These are phyloP conservation scores for Xestoiulus laeticollis DNA, from an alignment of 2,888 invertebrate species.

Conservation along the genomic window DNA sequence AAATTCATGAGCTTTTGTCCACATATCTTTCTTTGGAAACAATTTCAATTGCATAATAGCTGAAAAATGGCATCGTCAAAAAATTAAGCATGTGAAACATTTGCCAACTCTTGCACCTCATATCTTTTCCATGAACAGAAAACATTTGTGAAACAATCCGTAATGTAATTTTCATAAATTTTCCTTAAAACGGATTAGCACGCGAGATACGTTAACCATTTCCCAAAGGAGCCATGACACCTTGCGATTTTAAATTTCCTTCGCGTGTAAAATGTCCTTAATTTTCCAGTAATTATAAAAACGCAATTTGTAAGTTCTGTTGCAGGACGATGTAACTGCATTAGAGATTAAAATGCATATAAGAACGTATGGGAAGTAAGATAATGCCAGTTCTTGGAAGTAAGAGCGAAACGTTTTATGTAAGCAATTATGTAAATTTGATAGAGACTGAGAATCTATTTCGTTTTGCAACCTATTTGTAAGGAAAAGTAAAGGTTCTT, in stretches of 20 bases:
- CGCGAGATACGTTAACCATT: neutral
- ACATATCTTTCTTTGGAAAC: too few relatives aligned
- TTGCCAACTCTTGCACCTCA: neutral
- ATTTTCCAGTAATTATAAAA: slow-evolving; percentile 29
- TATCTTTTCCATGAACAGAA: neutral
- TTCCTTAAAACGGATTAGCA: slow-evolving; percentile 11
- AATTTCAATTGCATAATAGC: too few relatives aligned
- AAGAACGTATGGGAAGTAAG: neutral
- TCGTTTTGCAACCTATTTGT: neutral
- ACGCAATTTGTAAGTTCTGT: neutral
- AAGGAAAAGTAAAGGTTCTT: neutral
- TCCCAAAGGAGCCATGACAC: neutral
- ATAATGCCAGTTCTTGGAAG: slow-evolving; percentile 29
- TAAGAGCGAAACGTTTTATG: slow-evolving; percentile 9
- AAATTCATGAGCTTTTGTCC: too few relatives aligned
- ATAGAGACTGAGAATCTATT: slow-evolving; percentile 29
- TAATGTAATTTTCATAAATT: neutral
- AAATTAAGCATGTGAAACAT: too few relatives aligned
- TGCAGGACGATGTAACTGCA: neutral
- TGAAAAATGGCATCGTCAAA: too few relatives aligned
- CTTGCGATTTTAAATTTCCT: neutral
- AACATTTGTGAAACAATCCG: neutral
- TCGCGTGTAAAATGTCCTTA: neutral
- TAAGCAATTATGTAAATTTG: slow-evolving; percentile 28
- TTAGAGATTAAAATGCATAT: slow-evolving; percentile 30